Evolutionary conservation across 2,797 vertebrate genomes (phyloP), one percentile per base, ranked within the genome.

Genomic region (Sebastes flavidus): DNA sequence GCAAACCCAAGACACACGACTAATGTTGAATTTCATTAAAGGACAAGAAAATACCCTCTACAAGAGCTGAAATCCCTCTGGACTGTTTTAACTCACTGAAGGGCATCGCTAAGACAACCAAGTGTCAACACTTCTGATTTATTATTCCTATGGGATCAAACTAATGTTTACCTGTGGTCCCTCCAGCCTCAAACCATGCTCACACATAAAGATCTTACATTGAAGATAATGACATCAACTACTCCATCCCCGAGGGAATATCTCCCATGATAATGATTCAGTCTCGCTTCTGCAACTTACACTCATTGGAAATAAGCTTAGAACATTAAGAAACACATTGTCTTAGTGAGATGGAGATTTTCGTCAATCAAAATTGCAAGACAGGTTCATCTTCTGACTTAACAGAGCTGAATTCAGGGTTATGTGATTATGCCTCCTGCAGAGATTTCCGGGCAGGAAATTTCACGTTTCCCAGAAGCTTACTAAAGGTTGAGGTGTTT

Each of bases 111-210:
- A 69, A 83, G 56, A 88, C 69, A 85, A 77, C 77, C 65, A 68
- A 63, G 55, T 87, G 82, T 86, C 87, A 92, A 86, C 88, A 88
- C 85, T 78, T 86, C 71, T 83, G 85, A 86, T 85, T 81, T 89
- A 77, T 85, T 78, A 82, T 79, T 85, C 90, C 74, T 67, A n/a
- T 8, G 63, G 71, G 86, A 86, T 78, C 54, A 74, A 74, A 81
- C 60, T 73, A 42, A 73, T 89, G 82, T 88, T 90, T 91, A 89
- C 81, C 77, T 82, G 38, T 32, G 32, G 70, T 87, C 84, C 77
- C 69, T 56, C 20, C 72, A 67, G 84, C 55, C 76, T 77, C 73
- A 63, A 72, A 83, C 60, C 78, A 79, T 63, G 66, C 77, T 82
- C 72, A 76, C 71, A 85, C 71, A 78, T 60, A 80, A 78, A 87